Percentiles rank a stretch among this genome's conserved stretches.
Conservation (phyloP, 2,797 vertebrate species). For the Furcifer pardalis region DNA sequence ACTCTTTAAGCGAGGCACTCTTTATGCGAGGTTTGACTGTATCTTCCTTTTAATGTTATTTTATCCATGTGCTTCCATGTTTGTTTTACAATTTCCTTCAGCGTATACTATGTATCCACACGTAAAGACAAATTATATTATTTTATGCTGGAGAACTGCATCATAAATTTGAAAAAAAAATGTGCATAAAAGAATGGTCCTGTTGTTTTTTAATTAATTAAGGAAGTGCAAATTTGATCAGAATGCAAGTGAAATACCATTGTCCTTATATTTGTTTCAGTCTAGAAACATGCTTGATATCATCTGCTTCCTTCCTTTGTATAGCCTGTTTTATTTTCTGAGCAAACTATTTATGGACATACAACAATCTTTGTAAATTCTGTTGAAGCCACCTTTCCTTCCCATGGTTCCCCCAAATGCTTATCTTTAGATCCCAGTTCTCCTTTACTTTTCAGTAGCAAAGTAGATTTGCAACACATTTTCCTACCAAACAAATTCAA, state of each 20-base stretch:
- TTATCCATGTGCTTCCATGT: too few relatives aligned
- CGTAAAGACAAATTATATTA: too few relatives aligned
- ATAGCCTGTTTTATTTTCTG: background rate
- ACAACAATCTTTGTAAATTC: background rate
- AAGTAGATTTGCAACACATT: background rate
- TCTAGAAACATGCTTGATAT: background rate
- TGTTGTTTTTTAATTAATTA: background rate
- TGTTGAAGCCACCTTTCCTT: background rate
- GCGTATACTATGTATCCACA: too few relatives aligned
- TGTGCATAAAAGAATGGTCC: background rate
- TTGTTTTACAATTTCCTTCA: too few relatives aligned
- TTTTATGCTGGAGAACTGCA: too few relatives aligned
- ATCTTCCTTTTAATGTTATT: too few relatives aligned
- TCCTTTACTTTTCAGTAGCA: background rate
- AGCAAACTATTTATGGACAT: background rate
- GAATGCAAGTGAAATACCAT: background rate
- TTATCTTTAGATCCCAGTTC: background rate
- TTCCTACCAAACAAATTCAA: background rate
- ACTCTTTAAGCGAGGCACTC: too few relatives aligned
- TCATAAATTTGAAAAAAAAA: background rate
- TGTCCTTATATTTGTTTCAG: background rate
- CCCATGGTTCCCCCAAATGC: background rate
- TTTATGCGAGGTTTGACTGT: too few relatives aligned
- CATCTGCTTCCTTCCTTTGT: background rate
- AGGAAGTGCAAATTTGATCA: background rate